Evolutionary conservation across 2,113 vertebrate species (phyloP), one percentile per base, ranked within the genome.

Genomic region (Cettia cetti): DNA sequence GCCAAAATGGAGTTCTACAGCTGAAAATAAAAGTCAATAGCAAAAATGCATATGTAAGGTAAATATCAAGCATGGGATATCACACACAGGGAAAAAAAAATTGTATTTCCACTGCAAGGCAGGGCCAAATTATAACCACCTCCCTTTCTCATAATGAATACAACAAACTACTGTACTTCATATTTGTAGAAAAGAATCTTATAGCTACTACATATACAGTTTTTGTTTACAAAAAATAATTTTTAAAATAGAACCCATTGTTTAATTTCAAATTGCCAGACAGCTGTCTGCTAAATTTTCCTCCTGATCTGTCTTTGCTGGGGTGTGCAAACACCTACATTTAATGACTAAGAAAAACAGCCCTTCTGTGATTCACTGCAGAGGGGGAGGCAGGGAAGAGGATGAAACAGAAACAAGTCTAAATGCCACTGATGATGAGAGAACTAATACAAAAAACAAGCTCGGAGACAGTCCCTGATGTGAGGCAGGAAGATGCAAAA

Each of bases 321-420:
- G 65, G 49, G 66, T 61, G 76, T 71, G 63, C 79, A 82, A 94
- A 96, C 90, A 92, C 95, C 96, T 84, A 96, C 94, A 64, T 80
- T 35, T 82, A 94, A 83, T 96, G 92, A 95, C 53, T 96, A 94
- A 96, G 89, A 95, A 85, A 85, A 94, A 91, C 86, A 82, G 53
- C 21, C 35, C 39, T 94, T 44, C 71, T 47, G 44, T 86, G 90
- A 95, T 92, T 89, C 93, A 96, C 57, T 79, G 84, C 0, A 0
- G 13, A 72, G 85, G 68, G 49, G 85, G 84, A 94, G 50, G 71
- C 68, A 82, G 23, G 66, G 63, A 87, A 88, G 75, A 83, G 33
- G 63, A 87, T 22, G 44, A 74, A 66, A 77, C 65, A 71, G 79
- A 17, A 88, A 45, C 13, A 3, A 69, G 53, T 17, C 64, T 83